Conservation (phyloP, 2,888 invertebrate genomes). For the Xiphydria camelus region DNA sequence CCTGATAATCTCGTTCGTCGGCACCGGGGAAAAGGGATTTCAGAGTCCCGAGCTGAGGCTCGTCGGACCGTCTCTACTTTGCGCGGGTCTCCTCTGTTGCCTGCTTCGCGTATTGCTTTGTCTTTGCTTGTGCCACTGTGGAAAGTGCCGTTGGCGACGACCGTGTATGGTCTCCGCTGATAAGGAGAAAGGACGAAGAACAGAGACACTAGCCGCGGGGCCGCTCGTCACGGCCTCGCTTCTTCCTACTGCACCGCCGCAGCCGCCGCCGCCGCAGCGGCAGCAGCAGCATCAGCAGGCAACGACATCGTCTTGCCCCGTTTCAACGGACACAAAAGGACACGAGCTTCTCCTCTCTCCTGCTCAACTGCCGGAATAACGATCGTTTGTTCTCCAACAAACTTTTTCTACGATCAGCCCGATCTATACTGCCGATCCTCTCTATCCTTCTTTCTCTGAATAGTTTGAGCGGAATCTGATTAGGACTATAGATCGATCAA, state of each 20-base stretch:
- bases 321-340: conserved; percentile 32
- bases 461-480: background rate
- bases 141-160: conserved; percentile 66
- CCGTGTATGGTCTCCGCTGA: conserved; percentile 31
- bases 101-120: conserved; percentile 82
- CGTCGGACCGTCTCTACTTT: conserved; percentile 82
- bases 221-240: conserved; percentile 38
- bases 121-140: conserved; percentile 79
- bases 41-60: conserved; percentile 83
- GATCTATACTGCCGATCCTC: conserved; percentile 43
- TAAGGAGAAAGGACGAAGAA: conserved; percentile 3
- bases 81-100: conserved; percentile 80
- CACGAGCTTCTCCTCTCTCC: conserved; percentile 50
- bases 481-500: background rate
- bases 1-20: conserved; percentile 85
- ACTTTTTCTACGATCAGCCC: conserved; percentile 24
- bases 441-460: no score
- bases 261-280: conserved; percentile 29
- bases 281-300: conserved; percentile 20
- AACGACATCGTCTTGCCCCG: conserved; percentile 21
- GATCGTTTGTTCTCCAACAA: conserved; percentile 10
- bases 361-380: conserved; percentile 48
- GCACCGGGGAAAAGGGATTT: conserved; percentile 87
- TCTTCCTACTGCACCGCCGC: conserved; percentile 30
- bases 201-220: conserved; percentile 18